These are phyloP conservation scores for Montipora capitata DNA, from an alignment of 92 coral and sea anemone species.

Conservation along the genomic window DNA sequence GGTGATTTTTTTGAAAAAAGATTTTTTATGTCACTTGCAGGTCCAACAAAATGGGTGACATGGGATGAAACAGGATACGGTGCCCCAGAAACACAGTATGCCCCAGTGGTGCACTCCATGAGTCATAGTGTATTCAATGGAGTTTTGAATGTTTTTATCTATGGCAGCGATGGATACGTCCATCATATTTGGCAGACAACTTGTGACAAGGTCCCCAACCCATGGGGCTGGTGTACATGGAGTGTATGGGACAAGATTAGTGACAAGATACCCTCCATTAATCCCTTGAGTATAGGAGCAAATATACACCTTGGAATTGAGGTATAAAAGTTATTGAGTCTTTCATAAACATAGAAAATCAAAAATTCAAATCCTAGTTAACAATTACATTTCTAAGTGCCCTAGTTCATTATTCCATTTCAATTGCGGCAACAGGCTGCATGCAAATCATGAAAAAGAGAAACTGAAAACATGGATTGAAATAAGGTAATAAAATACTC, in stretches of 20 bases:
- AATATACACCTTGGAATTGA: slow-evolving; percentile 91
- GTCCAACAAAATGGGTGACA: slow-evolving; percentile 87
- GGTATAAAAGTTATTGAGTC: slow-evolving; percentile 38
- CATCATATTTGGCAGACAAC: slow-evolving; percentile 97
- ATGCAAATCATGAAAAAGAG: too few species aligned
- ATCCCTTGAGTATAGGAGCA: slow-evolving; percentile 88
- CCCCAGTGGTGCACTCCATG: slow-evolving; percentile 93
- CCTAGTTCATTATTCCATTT: too few species aligned
- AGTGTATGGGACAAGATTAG: slow-evolving; percentile 89
- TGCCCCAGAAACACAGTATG: slow-evolving; percentile 85
- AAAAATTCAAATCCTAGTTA: too few species aligned
- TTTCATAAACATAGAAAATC: too few species aligned
- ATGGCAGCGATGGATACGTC: slow-evolving; percentile 81
- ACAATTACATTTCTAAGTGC: too few species aligned
- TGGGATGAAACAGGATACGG: slow-evolving; percentile 92
- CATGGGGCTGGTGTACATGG: slow-evolving; percentile 99
- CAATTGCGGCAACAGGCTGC: too few species aligned
- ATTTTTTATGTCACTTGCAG: slow-evolving; percentile 16
- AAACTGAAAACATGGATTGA: too few species aligned
- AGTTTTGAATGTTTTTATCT: slow-evolving; percentile 81
- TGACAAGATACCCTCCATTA: slow-evolving; percentile 68
- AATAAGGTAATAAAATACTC: too few species aligned
- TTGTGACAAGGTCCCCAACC: slow-evolving; percentile 95
- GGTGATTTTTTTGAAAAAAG: too few species aligned
- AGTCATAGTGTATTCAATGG: slow-evolving; percentile 84